A percentile compares a stretch with the other conserved stretches of the same genome.
Evolutionary conservation across 1,140 invertebrate genomes (phyloP).

Genomic region (Adoxophyes honmai): DNA sequence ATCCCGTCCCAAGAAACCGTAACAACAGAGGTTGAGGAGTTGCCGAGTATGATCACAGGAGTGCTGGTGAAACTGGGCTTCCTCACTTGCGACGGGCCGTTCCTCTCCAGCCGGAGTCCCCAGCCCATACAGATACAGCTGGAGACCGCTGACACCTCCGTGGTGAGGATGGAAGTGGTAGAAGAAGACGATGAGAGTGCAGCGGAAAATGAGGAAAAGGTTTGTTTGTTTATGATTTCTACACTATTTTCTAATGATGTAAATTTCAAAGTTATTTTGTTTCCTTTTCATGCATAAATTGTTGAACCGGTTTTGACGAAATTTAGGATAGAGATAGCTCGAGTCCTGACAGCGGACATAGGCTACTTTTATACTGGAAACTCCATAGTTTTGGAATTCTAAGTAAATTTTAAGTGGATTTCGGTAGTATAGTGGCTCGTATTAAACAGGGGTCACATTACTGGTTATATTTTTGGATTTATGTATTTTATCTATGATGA

Average conservation of each 20-base stretch:
- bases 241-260: neutral
- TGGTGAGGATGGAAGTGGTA: conserved; percentile 36
- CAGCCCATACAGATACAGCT: conserved; percentile 35
- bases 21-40: too few species aligned
- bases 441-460: too few species aligned
- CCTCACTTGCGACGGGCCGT: conserved; percentile 27
- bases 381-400: too few species aligned
- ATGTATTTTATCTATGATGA: too few species aligned
- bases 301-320: neutral
- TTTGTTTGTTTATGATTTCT: neutral
- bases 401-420: too few species aligned
- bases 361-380: too few species aligned
- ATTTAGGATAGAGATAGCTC: too few species aligned
- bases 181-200: conserved; percentile 59
- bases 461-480: too few species aligned
- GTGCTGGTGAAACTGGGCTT: conserved; percentile 43
- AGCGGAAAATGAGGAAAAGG: neutral
- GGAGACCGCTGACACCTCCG: conserved; percentile 33
- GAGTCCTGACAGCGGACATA: too few species aligned
- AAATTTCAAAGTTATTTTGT: neutral
- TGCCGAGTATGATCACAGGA: conserved; percentile 36
- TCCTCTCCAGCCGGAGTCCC: conserved; percentile 18
- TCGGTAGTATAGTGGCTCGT: too few species aligned
- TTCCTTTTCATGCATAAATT: too few species aligned
- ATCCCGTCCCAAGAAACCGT: neutral